Evolutionary conservation across 2,888 invertebrate genomes (phyloP).

Genomic region (Tillus elongatus): DNA sequence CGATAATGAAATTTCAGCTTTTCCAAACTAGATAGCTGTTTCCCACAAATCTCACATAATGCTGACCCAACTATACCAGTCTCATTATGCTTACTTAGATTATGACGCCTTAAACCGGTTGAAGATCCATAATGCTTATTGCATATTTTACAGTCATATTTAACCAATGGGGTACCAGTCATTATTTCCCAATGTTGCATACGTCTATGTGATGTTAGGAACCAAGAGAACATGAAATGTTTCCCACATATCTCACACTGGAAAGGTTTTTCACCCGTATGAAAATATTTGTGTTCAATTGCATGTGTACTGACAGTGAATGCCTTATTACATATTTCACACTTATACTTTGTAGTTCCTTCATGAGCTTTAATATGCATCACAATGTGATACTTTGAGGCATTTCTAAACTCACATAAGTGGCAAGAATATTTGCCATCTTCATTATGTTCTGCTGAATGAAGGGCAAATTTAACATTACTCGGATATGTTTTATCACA

Average conservation of each 20-base stretch:
- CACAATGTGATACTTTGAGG: constrained; percentile 35
- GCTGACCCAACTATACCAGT: constrained; percentile 41
- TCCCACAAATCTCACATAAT: constrained; percentile 38
- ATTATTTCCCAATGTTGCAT: constrained; percentile 43
- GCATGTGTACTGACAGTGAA: constrained; percentile 34
- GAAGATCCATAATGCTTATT: constrained; percentile 39
- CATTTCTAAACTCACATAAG: constrained; percentile 32
- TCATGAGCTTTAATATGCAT: constrained; percentile 43
- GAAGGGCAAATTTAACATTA: constrained; percentile 31
- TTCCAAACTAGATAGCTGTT: constrained; percentile 35
- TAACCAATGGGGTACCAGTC: constrained; percentile 31
- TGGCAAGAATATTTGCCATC: constrained; percentile 33
- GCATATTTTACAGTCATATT: constrained; percentile 45
- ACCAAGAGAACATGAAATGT: constrained; percentile 44
- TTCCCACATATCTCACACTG: constrained; percentile 48
- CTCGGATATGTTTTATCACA: constrained; percentile 47
- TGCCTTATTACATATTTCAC: constrained; percentile 34
- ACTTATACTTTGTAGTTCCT: constrained; percentile 38
- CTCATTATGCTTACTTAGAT: constrained; percentile 30
- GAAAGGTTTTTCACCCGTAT: constrained; percentile 42
- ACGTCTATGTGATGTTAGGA: constrained; percentile 44
- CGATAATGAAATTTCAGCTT: constrained; percentile 36
- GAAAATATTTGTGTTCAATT: constrained; percentile 33
- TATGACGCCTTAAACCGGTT: constrained; percentile 40
- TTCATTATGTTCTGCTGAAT: constrained; percentile 31